phyloP scores from a whole-genome alignment of 2,113 vertebrate species.

The Ceyx melanurus region DNA sequence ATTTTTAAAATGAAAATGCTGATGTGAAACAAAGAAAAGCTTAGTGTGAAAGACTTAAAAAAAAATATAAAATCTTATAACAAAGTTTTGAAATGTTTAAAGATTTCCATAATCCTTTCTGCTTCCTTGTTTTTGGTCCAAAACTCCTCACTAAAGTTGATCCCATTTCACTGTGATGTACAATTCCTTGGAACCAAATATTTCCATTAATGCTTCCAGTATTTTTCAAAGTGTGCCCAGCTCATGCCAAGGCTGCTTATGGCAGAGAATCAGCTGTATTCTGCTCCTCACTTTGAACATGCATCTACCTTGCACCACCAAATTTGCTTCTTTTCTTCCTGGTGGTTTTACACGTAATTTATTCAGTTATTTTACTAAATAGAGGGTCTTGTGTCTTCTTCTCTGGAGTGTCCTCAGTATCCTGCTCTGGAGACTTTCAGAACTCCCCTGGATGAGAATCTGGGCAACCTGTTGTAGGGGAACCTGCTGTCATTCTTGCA shows the following conservation, averaged over 20 bases:
- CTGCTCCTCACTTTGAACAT: neutral
- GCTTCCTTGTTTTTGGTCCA: neutral
- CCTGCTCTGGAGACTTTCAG: neutral
- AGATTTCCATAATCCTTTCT: neutral
- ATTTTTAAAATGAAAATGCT: neutral
- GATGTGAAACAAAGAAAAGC: slow-evolving; percentile 12
- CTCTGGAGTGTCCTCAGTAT: neutral
- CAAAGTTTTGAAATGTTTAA: neutral
- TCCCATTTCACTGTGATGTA: neutral
- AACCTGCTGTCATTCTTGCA: neutral
- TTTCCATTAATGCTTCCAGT: neutral
- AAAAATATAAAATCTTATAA: neutral
- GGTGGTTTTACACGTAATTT: neutral
- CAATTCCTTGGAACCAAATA: neutral
- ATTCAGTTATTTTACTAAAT: neutral
- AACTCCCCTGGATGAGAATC: neutral
- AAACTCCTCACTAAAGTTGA: neutral
- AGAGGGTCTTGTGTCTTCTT: neutral
- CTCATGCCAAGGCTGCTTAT: neutral
- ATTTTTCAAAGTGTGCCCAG: neutral
- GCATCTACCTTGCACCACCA: neutral
- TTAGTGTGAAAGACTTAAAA: neutral
- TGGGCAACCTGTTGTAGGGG: neutral
- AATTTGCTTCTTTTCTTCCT: neutral
- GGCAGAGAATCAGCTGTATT: neutral